Percentiles rank a stretch among this genome's conserved stretches.
Evolutionary conservation across 2,797 vertebrate genomes (phyloP).

Genomic region (Mallotus villosus): DNA sequence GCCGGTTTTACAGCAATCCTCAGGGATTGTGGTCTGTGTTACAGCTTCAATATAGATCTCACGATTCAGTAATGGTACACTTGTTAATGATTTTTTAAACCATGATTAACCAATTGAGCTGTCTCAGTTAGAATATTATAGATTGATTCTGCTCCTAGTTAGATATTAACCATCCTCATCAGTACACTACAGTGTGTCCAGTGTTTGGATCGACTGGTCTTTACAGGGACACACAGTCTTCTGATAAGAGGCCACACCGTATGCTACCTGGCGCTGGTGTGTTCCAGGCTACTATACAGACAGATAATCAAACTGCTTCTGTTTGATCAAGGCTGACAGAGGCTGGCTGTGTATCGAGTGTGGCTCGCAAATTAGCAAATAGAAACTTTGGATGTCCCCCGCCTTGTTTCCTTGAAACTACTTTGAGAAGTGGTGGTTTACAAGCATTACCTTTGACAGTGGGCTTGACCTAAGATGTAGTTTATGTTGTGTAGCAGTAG

Average conservation of each 20-base stretch:
- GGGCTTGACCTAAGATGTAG: no score
- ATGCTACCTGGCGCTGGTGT: not conserved
- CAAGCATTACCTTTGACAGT: not conserved
- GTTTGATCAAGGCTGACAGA: conserved; percentile 51
- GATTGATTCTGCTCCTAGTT: conserved; percentile 29
- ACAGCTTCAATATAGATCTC: conserved; percentile 18
- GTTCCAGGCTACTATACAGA: not conserved
- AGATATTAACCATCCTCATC: conserved; percentile 42
- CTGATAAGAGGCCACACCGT: not conserved
- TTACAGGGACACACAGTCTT: not conserved
- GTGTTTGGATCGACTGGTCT: conserved; percentile 22
- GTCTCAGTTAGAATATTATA: not conserved
- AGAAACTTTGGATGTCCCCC: not conserved
- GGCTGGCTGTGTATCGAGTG: conserved; percentile 26
- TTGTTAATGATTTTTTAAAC: not conserved
- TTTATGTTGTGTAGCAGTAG: no score
- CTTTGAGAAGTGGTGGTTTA: no score
- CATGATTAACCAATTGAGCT: not conserved
- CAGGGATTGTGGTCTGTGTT: conserved; percentile 27
- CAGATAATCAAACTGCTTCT: conserved; percentile 38
- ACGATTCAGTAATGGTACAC: not conserved
- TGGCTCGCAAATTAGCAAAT: not conserved
- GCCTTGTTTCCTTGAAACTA: not conserved
- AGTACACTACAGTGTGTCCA: not conserved
- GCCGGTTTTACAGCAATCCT: conserved; percentile 61